These are phyloP conservation scores for Aramus guarauna DNA, from an alignment of 2,113 vertebrate genomes.

Conservation along the genomic window DNA sequence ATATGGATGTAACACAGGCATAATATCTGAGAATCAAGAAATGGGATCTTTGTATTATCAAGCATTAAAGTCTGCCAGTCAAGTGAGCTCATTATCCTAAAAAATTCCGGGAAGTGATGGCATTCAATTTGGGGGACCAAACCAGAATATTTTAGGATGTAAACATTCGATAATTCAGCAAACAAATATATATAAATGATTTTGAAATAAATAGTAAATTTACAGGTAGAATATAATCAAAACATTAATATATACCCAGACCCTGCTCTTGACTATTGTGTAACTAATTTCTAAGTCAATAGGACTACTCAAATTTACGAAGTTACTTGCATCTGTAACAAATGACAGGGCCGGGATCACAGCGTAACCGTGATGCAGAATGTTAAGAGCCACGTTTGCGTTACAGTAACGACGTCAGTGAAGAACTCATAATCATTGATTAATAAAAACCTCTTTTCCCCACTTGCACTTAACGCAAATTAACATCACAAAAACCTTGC, in stretches of 20 bases:
- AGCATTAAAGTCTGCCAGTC: background rate
- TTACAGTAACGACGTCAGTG: background rate
- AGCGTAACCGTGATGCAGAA: background rate
- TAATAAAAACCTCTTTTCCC: background rate
- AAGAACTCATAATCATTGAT: background rate
- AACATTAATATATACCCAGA: background rate
- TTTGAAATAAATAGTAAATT: background rate
- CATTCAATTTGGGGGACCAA: background rate
- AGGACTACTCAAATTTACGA: background rate
- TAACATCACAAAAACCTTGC: background rate
- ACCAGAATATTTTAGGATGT: background rate
- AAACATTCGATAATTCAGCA: background rate
- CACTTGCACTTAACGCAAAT: background rate
- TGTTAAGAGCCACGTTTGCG: background rate
- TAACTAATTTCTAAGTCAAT: background rate
- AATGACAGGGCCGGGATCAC: background rate
- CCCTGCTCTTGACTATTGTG: background rate
- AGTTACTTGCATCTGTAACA: background rate
- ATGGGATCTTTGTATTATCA: background rate
- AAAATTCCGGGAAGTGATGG: background rate
- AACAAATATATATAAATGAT: background rate
- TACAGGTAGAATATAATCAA: background rate
- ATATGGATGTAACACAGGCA: background rate
- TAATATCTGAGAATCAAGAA: background rate
- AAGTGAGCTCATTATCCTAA: background rate